Base-by-base conservation (phyloP, 2,797 vertebrate genomes). In the Arrhamphus sclerolepis region DNA sequence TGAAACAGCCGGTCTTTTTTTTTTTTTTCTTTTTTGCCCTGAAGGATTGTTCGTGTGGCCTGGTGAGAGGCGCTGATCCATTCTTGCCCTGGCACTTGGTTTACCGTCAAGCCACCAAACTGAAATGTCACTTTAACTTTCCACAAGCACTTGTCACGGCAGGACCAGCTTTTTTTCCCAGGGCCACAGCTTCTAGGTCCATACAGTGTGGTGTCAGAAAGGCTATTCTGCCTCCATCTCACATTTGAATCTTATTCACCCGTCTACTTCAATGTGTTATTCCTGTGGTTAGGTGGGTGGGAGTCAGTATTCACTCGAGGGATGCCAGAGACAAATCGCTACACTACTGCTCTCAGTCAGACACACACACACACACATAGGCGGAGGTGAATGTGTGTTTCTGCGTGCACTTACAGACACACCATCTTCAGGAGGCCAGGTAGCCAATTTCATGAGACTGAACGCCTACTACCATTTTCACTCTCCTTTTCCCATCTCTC, bases 71-170 rank as follows among this genome's bases (percentile, higher is more conserved):
- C 73, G 53, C 64, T 71, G 78, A 89, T 87, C 77, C 76, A 77
- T 85, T 77, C 66, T 70, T 13, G 63, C 77, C 67, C 61, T 44
- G 73, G 61, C 67, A 61, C 72, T 81, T 69, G 61, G 74, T 80
- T 83, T 75, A 81, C 52, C 49, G 42, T 87, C 84, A 87, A 78
- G 80, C 56, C 50, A 31, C 68, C 70, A 78, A 81, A 82, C 82
- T 80, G 70, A 89, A 91, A 89, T 87, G 87, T 87, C 88, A 91
- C 77, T 86, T 85, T 61, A 75, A 70, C 74, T 87, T 78, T 77
- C 52, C 26, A 28, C 68, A 20, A 63, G 78, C 73, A 74, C 85
- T 83, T 74, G 79, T 86, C 82, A 84, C 80, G 64, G 66, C 67
- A 76, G 66, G 73, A 77, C 75, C 31, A 66, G 70, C 71, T 38